Conservation (phyloP, 1,140 invertebrate genomes). For the Aphelenchoides besseyi region DNA sequence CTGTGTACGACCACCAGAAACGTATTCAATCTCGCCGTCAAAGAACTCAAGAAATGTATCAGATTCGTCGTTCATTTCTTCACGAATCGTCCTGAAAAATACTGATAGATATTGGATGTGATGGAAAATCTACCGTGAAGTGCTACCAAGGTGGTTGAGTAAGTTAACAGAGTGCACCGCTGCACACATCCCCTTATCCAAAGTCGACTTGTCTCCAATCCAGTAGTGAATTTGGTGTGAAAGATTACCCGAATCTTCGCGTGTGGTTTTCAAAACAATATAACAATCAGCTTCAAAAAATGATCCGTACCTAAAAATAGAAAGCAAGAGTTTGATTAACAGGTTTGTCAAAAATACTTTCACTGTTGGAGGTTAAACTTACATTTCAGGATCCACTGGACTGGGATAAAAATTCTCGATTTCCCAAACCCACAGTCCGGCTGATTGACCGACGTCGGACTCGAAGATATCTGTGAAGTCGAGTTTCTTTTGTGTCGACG, state of each 20-base stretch:
- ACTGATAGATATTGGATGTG: not conserved
- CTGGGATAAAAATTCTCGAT: conserved; percentile 98
- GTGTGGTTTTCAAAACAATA: conserved; percentile 84
- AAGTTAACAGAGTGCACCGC: conserved; percentile 98
- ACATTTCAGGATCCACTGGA: conserved; percentile 69
- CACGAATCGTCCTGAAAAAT: conserved; percentile 88
- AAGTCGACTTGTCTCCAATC: conserved; percentile 90
- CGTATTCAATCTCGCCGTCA: conserved; percentile 85
- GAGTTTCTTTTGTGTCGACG: conserved; percentile 70
- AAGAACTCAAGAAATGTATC: conserved; percentile 92
- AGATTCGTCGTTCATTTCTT: conserved; percentile 92
- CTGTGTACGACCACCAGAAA: conserved; percentile 89
- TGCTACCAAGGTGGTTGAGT: conserved; percentile 85
- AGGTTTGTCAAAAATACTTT: no score
- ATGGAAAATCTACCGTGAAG: conserved; percentile 41
- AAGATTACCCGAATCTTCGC: conserved; percentile 77
- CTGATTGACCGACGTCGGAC: conserved; percentile 88
- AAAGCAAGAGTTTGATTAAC: no score
- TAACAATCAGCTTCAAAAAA: conserved; percentile 99
- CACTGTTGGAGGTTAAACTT: no score
- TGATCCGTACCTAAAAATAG: conserved; percentile 82
- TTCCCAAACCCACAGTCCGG: conserved; percentile 60
- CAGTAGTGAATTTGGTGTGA: conserved; percentile 96
- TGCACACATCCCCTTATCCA: conserved; percentile 96
- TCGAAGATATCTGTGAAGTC: conserved; percentile 99